Evolutionary conservation across 2,888 invertebrate genomes (phyloP), one percentile per base, ranked within the genome.

Genomic region (Drosophila mimica): DNA sequence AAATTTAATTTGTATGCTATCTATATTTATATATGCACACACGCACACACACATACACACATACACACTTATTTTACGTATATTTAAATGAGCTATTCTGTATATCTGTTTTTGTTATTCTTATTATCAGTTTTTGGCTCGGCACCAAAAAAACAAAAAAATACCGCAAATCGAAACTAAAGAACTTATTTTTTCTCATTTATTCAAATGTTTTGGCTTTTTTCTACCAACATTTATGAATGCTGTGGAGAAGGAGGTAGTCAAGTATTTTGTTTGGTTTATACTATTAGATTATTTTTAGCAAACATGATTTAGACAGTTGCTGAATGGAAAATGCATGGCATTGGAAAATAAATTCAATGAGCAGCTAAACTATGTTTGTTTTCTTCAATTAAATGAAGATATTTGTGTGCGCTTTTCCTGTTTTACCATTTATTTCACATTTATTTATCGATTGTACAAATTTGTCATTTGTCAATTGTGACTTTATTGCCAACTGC

Each of bases 1-100:
- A 83, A 81, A 67, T 78, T 72, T 83, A 88, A 70, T 67, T 64
- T 81, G 58, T 53, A 30, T 53, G 67, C 70, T 67, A 72, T 63
- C 54, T 72, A 54, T 68, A 58, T 58, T 34, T 57, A 31, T 52
- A 71, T 40, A 60, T 15, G 57, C 20, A 40, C 11, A 34, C n/a
- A 20, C 0, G 13, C 6, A 46, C 20, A 20, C 43, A 11, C n/a
- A 8, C 8, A 5, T 0, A 20, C 43, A 43, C 13, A 11, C 5
- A 17, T n/a, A 3, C 11, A 43, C n/a, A 11, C 43, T 2, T 20
- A 43, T 53, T 34, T 25, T 9, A 46, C 20, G 20, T 51, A 31
- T 64, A 61, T 57, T 34, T 62, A 59, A 59, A 51, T 51, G 46
- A 40, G 52, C 33, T 33, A 15, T 13, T 76, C 34, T 61, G 34